A percentile compares a stretch with the other conserved stretches of the same genome.
phyloP scores from a whole-genome alignment of 2,888 invertebrate species.

The Therioaphis trifolii region DNA sequence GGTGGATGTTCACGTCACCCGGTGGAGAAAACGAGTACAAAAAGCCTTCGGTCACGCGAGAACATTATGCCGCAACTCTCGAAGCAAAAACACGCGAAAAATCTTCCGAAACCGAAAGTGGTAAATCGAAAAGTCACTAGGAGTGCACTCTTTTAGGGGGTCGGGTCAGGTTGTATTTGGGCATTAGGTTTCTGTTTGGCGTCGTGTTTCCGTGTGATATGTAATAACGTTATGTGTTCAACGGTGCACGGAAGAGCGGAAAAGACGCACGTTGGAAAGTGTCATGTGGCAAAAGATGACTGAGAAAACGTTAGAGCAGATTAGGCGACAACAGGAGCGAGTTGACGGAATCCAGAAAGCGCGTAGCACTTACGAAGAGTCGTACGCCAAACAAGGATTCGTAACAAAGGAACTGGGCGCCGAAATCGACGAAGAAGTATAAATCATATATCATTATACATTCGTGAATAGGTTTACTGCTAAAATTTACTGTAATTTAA shows the following conservation, averaged over 20 bases:
- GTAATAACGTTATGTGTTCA: not conserved
- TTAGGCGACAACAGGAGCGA: not conserved
- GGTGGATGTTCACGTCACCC: conserved; percentile 49
- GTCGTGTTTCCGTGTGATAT: not conserved
- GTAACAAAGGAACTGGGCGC: conserved; percentile 36
- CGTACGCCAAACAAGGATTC: conserved; percentile 10
- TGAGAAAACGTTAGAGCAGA: not conserved
- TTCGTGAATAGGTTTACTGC: too few relatives aligned
- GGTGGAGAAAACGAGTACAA: conserved; percentile 51
- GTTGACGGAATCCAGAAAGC: not conserved
- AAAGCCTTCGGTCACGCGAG: conserved; percentile 12
- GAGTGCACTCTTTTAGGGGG: not conserved
- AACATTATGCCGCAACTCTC: conserved; percentile 11
- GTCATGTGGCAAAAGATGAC: conserved; percentile 43
- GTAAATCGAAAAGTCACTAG: not conserved
- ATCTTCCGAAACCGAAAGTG: not conserved
- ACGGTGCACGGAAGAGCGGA: conserved; percentile 4
- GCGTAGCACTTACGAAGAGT: conserved; percentile 1
- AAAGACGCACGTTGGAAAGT: conserved; percentile 17
- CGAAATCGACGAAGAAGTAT: conserved; percentile 40
- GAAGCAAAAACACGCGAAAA: not conserved
- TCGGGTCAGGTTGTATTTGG: not conserved
- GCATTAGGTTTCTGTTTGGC: not conserved
- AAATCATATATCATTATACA: too few relatives aligned
- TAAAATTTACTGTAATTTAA: too few relatives aligned